Evolutionary conservation across 2,888 invertebrate species (phyloP).

Genomic region (Tineola bisselliella): DNA sequence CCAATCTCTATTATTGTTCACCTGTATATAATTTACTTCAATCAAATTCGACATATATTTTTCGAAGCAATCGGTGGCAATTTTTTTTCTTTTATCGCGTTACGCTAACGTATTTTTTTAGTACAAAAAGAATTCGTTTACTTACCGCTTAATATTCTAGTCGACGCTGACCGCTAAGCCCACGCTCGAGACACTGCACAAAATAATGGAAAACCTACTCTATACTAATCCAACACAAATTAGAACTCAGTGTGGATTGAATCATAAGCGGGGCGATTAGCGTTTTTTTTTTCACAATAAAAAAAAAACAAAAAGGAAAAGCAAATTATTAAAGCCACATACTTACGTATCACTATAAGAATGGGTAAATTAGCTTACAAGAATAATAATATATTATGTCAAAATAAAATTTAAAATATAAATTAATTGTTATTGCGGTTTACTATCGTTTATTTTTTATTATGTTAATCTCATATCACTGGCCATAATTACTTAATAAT

Average conservation of each 20-base stretch:
- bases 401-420: no score
- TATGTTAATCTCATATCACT: no score
- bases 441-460: no score
- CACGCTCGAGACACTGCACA: slow-evolving; percentile 47
- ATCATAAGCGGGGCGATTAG: background rate
- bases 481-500: no score
- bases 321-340: no score
- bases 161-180: slow-evolving; percentile 28
- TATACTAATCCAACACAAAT: slow-evolving; percentile 43
- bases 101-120: background rate
- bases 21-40: slow-evolving; percentile 7
- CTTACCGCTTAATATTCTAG: slow-evolving; percentile 29
- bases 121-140: background rate
- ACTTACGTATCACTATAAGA: no score
- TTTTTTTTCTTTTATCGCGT: background rate
- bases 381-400: no score
- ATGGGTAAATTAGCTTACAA: no score
- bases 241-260: slow-evolving; percentile 27
- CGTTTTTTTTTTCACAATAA: no score
- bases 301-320: no score
- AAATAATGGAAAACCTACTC: slow-evolving; percentile 54
- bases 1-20: slow-evolving; percentile 38
- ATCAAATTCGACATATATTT: background rate
- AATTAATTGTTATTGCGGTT: no score
- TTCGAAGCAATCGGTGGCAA: background rate